Percentiles rank a stretch among this genome's conserved stretches.
These are phyloP conservation scores for Drosophila arizonae DNA, from an alignment of 1,140 invertebrate species.

Conservation along the genomic window DNA sequence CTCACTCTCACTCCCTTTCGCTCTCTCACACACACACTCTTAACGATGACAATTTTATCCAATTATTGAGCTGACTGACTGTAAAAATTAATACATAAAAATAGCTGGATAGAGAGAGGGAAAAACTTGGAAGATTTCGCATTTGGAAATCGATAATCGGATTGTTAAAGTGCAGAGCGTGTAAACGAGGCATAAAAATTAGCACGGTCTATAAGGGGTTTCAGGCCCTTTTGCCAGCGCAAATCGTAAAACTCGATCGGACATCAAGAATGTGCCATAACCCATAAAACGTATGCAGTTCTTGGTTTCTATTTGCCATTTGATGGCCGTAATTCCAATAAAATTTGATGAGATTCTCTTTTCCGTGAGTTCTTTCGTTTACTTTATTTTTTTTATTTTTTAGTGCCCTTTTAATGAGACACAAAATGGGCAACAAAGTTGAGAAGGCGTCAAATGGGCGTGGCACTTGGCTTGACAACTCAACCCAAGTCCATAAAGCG, in stretches of 20 bases:
- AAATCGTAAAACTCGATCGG: constrained; percentile 49
- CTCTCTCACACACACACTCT: not conserved
- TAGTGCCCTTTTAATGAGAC: constrained; percentile 58
- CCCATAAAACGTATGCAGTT: constrained; percentile 51
- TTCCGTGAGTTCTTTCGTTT: not conserved
- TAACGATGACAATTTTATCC: constrained; percentile 55
- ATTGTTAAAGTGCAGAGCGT: constrained; percentile 34
- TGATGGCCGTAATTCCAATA: constrained; percentile 41
- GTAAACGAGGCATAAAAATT: constrained; percentile 55
- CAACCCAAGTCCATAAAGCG: constrained; percentile 45
- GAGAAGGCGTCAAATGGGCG: not conserved
- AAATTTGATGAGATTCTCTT: constrained; percentile 31
- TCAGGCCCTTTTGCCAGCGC: not conserved
- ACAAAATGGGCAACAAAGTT: constrained; percentile 60
- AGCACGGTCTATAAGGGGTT: constrained; percentile 5
- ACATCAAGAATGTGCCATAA: constrained; percentile 42
- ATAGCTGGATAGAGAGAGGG: not conserved
- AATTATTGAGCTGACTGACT: constrained; percentile 44
- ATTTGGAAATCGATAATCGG: constrained; percentile 48
- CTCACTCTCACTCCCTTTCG: not conserved
- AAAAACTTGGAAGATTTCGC: constrained; percentile 22
- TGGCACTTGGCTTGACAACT: constrained; percentile 50
- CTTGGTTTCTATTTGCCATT: constrained; percentile 18
- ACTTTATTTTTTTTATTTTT: constrained; percentile 5
- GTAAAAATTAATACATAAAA: constrained; percentile 54